These are phyloP conservation scores for Leucophora obtusa DNA, from an alignment of 2,888 invertebrate species.

Conservation along the genomic window DNA sequence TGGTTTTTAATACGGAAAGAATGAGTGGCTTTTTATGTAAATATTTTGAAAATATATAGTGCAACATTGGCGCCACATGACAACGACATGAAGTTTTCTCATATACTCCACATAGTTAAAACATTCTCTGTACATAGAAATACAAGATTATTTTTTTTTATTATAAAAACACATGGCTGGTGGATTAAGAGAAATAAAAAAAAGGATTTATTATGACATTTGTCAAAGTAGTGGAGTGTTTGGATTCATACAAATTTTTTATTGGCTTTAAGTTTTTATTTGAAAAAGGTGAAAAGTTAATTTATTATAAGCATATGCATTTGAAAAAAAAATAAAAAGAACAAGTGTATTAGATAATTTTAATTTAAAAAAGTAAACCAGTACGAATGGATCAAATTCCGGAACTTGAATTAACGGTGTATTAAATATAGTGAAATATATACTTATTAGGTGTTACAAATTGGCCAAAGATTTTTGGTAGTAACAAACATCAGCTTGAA, in stretches of 20 bases:
- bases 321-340: no score
- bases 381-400: no score
- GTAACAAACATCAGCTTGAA: no score
- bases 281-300: not conserved
- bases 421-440: no score
- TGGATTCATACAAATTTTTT: not conserved
- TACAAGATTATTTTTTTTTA: not conserved
- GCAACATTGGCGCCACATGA: not conserved
- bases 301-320: not conserved
- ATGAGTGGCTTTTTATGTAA: slow-evolving; percentile 2
- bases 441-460: no score
- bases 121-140: not conserved
- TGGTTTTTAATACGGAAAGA: not conserved
- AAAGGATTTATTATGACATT: not conserved
- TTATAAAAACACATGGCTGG: not conserved
- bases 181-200: not conserved
- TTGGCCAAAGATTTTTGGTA: no score
- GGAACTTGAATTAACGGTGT: no score
- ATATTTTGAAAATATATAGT: not conserved
- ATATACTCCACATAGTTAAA: not conserved
- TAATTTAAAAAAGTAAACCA: no score
- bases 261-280: not conserved
- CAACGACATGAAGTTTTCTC: not conserved
- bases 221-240: slow-evolving; percentile 1
- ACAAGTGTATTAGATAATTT: no score